Evolutionary conservation across 2,113 vertebrate species (phyloP), one percentile per base, ranked within the genome.

Genomic region (Emydocephalus ijimae): DNA sequence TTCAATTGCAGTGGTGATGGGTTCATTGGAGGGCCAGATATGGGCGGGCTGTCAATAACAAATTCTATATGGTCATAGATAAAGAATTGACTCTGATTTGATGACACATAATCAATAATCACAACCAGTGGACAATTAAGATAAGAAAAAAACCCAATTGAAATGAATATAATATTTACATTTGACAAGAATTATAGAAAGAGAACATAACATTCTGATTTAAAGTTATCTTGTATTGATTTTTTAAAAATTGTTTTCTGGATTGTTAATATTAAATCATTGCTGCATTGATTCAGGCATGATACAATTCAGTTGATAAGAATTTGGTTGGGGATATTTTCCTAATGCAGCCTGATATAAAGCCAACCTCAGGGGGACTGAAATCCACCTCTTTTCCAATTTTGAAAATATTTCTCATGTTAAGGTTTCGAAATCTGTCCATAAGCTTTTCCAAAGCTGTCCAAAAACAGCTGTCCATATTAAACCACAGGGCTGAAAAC

Each of bases 131-230:
- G 55, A 24, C 85, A 88, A 54, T 43, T n/a, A 91, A n/a, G 45
- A 39, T 74, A 74, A 69, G 26, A 69, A 74, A 74, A 64, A 15
- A 39, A 0, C 2, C 18, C 39, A 45, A n/a, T n/a, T 6, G 34
- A 56, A 55, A 87, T 52, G 91, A 74, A n/a, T 1, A 2, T 2
- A 69, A 89, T 12, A 8, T 12, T 59, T 43, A 61, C 89, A 86
- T 91, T n/a, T 94, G 87, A 61, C 1, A 88, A n/a, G 89, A 94
- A 94, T 86, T 20, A 26, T 69, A 94, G 26, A 94, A 94, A 61
- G 11, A 15, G 11, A 52, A 1, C 0, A 0, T 14, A 52, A 1
- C 0, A 0, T 64, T 92, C 55, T 91, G 5, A 86, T 61, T 91
- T 85, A 8, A 0, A 48, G 61, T 95, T 91, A 34, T 93, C 23